Conservation (phyloP, 1,140 invertebrate genomes). For the honey bee (Apis mellifera) region Amel_HAv3.1 CM009935.2:2159001-2159500, state of each 20-base stretch:
- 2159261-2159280: not conserved
- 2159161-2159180: not conserved
- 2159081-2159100: constrained; percentile 21
- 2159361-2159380: too few species aligned
- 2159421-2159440: too few species aligned
- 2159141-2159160: constrained; percentile 29
- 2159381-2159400: too few species aligned
- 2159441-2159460: too few species aligned
- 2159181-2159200: not conserved
- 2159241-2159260: not conserved
- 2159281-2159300: too few species aligned
- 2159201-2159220: not conserved
- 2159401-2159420: too few species aligned
- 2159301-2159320: not conserved
- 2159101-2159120: constrained; percentile 56
- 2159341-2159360: not conserved
- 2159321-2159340: too few species aligned
- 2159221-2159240: not conserved
- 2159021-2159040: constrained; percentile 11
- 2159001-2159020: constrained; percentile 4
- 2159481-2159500: too few species aligned
- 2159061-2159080: constrained; percentile 42
- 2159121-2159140: constrained; percentile 48
- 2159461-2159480: too few species aligned
- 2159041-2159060: constrained; percentile 46